phyloP scores from a whole-genome alignment of 2,888 invertebrate genomes.

The Himalopsyche japonica region DNA sequence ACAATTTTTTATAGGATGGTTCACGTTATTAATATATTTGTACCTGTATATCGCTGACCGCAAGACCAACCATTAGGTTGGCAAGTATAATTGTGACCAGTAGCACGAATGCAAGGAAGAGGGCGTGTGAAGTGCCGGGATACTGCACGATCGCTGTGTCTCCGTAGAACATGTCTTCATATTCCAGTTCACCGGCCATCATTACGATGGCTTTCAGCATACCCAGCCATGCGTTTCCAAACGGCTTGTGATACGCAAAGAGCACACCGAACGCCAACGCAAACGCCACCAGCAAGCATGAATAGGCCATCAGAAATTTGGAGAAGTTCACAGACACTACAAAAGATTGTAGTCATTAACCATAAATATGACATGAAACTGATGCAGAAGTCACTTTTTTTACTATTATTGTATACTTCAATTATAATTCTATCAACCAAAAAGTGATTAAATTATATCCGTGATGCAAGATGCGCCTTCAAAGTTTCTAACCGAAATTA shows the following conservation, averaged over 20 bases:
- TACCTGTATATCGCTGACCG: constrained; percentile 81
- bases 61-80: constrained; percentile 81
- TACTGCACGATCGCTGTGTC: constrained; percentile 61
- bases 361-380: too few relatives aligned
- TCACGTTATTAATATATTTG: too few relatives aligned
- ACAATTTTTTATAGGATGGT: too few relatives aligned
- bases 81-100: constrained; percentile 81
- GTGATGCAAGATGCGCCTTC: too few relatives aligned
- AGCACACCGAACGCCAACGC: constrained; percentile 80
- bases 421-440: too few relatives aligned
- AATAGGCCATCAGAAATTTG: constrained; percentile 79
- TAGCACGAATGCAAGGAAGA: constrained; percentile 77
- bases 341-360: constrained; percentile 39
- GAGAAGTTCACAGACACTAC: constrained; percentile 79
- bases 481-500: too few relatives aligned
- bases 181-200: constrained; percentile 88
- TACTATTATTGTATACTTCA: too few relatives aligned
- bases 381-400: too few relatives aligned
- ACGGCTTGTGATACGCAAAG: constrained; percentile 76
- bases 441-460: too few relatives aligned
- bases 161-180: constrained; percentile 79
- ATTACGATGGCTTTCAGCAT: constrained; percentile 81
- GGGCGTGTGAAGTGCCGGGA: constrained; percentile 73
- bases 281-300: constrained; percentile 79
- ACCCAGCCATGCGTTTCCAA: constrained; percentile 64